A percentile compares a stretch with the other conserved stretches of the same genome.
These are phyloP conservation scores for Phocoena sinus DNA, from an alignment of 2,113 vertebrate genomes.

Conservation along the genomic window DNA sequence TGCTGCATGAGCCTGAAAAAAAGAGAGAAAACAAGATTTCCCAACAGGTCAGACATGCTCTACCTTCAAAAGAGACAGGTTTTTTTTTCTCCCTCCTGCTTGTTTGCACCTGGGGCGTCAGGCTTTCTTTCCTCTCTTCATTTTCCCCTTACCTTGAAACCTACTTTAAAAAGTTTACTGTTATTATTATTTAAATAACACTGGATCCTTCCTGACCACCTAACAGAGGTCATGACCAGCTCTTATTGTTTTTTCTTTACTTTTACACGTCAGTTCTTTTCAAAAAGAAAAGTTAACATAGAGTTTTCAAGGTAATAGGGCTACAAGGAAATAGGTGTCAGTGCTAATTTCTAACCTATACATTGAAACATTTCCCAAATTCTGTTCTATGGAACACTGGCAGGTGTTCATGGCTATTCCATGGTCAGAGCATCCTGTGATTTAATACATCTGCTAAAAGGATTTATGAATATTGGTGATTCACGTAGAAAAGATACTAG, in stretches of 20 bases:
- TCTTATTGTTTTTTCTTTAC: neutral
- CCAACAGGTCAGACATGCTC: fast-evolving
- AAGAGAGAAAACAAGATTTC: too few relatives aligned
- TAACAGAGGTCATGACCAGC: neutral
- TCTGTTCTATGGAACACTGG: neutral
- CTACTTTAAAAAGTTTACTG: neutral
- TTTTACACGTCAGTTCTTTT: neutral
- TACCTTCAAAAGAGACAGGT: neutral
- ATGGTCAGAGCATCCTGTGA: neutral
- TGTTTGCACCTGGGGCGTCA: too few relatives aligned
- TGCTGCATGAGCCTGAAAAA: neutral
- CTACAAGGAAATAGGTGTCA: neutral
- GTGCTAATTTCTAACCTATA: neutral
- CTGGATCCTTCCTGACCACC: neutral
- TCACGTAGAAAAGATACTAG: neutral
- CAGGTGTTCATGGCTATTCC: neutral
- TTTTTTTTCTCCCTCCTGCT: neutral
- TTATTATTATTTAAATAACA: neutral
- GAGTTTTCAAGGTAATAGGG: neutral
- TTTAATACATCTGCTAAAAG: neutral
- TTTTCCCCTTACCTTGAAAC: neutral
- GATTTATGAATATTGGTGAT: neutral
- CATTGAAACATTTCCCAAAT: neutral
- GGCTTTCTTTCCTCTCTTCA: neutral
- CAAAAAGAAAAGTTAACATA: neutral